Evolutionary conservation across 30 jellyfish, hydroid and myxozoan genomes (phyloP).

Genomic region (Turritopsis dohrnii): DNA sequence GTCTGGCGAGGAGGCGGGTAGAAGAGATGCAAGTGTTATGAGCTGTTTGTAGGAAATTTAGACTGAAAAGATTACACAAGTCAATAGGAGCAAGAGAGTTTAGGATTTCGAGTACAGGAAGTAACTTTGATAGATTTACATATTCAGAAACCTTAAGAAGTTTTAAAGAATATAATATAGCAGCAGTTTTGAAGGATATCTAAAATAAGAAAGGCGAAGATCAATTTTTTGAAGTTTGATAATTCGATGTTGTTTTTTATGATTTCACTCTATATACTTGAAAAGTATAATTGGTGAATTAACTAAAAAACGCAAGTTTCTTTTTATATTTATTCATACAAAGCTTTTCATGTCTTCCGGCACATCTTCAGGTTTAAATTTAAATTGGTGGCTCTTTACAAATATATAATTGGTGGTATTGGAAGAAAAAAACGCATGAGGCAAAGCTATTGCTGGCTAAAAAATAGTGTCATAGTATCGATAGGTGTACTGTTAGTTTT

Average conservation of each 20-base stretch:
- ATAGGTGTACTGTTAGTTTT: not conserved
- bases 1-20: not conserved
- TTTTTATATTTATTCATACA: too few species aligned
- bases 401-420: not conserved
- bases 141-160: not conserved
- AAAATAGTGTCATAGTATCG: not conserved
- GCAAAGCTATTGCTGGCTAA: not conserved
- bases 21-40: not conserved
- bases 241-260: not conserved
- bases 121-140: not conserved
- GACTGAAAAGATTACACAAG: not conserved
- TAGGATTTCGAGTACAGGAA: not conserved
- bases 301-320: too few species aligned
- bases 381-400: too few species aligned
- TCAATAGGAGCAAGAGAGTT: not conserved
- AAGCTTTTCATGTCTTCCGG: too few species aligned
- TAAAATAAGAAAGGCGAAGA: not conserved
- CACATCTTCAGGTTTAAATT: too few species aligned
- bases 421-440: not conserved
- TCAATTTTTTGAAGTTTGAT: not conserved
- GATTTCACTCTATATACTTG: not conserved
- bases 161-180: too few species aligned
- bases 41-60: not conserved
- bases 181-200: not conserved
- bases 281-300: too few species aligned